Evolutionary conservation across 2,113 vertebrate species (phyloP).

Genomic region (Pandion haliaetus): DNA sequence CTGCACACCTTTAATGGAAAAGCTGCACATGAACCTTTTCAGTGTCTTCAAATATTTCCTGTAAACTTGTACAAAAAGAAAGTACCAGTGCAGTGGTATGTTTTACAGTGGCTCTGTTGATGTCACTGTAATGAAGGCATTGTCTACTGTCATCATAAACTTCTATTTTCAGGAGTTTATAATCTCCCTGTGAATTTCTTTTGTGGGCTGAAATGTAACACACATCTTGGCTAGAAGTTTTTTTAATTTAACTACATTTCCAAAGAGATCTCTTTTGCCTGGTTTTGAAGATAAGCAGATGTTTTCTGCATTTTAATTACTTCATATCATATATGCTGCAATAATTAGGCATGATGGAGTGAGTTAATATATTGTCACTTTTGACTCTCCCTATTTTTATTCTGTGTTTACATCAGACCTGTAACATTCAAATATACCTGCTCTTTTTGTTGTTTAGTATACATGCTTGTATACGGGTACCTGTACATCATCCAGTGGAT

Average conservation of each 20-base stretch:
- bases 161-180: constrained; percentile 27
- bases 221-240: neutral
- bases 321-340: constrained; percentile 59
- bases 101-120: neutral
- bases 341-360: constrained; percentile 51
- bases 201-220: constrained; percentile 8
- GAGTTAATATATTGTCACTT: constrained; percentile 40
- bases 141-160: neutral
- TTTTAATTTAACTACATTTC: constrained; percentile 48
- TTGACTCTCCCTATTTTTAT: constrained; percentile 41
- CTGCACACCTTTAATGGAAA: constrained; percentile 13
- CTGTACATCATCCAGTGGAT: constrained; percentile 48
- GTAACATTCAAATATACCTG: constrained; percentile 1
- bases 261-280: constrained; percentile 64
- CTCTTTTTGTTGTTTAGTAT: constrained; percentile 23
- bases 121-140: neutral
- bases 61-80: constrained; percentile 1
- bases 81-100: neutral
- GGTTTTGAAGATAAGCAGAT: constrained; percentile 28
- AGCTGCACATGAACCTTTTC: constrained; percentile 1
- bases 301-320: neutral
- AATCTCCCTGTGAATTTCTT: neutral
- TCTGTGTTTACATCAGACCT: constrained; percentile 45
- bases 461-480: constrained; percentile 49
- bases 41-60: constrained; percentile 39